Evolutionary conservation across 2,797 vertebrate species (phyloP), one percentile per base, ranked within the genome.

Genomic region (Danio aesculapii): DNA sequence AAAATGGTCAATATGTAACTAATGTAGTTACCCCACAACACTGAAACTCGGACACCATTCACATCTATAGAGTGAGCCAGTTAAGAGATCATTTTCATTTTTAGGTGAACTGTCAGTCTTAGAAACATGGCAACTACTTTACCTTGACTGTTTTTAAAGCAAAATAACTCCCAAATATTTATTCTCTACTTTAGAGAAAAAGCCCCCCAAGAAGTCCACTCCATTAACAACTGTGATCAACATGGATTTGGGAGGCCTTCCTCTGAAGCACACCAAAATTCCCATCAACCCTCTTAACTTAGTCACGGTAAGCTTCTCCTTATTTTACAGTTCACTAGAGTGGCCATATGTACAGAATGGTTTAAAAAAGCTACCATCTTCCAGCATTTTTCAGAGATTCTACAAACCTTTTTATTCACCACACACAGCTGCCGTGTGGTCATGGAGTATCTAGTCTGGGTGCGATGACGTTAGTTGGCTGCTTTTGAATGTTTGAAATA

Each of bases 261-360:
- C 89, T 4, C 64, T 95, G 53, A 91, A 89, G 76, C 87, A 90
- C 79, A 89, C 91, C 55, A 93, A 88, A 89, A 95, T 95, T 55
- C 93, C 93, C 68, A 80, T 92, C 79, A 93, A 92, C 81, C 91
- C 94, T 57, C 49, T 94, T 0, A 93, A 90, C 75, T 79, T 94
- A 77, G 63, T 94, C 55, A 88, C 88, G 12, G 94, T 94, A 81
- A 53, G 90, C 87, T 75, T 75, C 3, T 67, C 13, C 8, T 13
- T 39, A 7, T 68, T 47, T 19, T 39, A 64, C 21, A 17, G 21
- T 41, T 53, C 17, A 39, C 6, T 5, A 13, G 30, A 64, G n/a
- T 3, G 12, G 44, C 10, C 50, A 53, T 13, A 2, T 11, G 50
- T 53, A 2, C 47, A 49, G 10, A 10, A 30, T 3, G 30, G 47